Base-by-base conservation (phyloP, 2,888 invertebrate species). In the Oscheius sp. region DNA sequence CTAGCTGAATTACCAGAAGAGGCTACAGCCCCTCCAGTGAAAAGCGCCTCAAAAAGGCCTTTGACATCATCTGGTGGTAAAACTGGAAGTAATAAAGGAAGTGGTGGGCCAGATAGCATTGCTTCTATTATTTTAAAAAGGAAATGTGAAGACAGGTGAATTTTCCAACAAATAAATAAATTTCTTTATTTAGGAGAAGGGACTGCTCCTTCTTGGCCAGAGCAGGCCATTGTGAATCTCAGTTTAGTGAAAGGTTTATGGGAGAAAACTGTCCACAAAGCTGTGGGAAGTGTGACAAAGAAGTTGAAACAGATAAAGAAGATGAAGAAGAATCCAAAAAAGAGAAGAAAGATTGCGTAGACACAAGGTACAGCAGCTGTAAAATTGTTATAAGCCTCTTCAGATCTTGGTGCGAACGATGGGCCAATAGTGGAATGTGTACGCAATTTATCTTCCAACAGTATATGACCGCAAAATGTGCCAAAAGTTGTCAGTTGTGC, bases 381-480 rank as follows among this genome's bases (percentile, higher is more conserved):
- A 5, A 29, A 29, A 16, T 25, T 69, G 3, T 1, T 35, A n/a
- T 35, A 9, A 49, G 6, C 3, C 21, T 25, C 61, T 73, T 66
- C 56, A 76, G 85, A 69, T 80, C 83, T 7, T 86, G 86, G 87
- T 87, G 87, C 66, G 77, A 80, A 27, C 66, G 86, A 64, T 87
- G 87, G 87, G 87, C 87, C 3, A 76, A 74, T 56, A 83, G 80
- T 63, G 87, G 87, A 43, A 84, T 87, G 85, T 87, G 85, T 59
- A 78, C 72, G 5, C 82, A 84, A 58, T 76, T 77, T 0, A 78
- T 86, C 45, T 87, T 87, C 76, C 74, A 85, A 59, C 81, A 82
- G 59, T 87, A 88, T 73, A 88, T 87, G 87, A 72, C 76, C 21
- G 72, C 74, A 9, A 86, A 86, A 59, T 87, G 87, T 69, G 77